Conservation (phyloP, 2,888 invertebrate species). For the Sinotaia quadrata region DNA sequence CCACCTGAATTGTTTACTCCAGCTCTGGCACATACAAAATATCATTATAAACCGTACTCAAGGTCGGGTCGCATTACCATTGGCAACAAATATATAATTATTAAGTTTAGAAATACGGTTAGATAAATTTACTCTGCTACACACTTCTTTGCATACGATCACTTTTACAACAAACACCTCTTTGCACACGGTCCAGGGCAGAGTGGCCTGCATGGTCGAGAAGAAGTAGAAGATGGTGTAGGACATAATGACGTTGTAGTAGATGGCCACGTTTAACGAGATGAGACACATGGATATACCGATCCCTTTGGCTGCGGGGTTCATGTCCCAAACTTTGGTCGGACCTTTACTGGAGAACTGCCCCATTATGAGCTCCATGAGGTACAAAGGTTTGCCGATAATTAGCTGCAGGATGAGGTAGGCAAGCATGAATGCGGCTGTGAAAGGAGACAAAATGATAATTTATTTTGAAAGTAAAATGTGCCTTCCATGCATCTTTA, state of each 20-base stretch:
- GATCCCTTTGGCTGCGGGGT: conserved; percentile 73
- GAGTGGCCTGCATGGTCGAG: conserved; percentile 88
- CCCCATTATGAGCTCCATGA: conserved; percentile 65
- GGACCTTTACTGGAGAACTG: conserved; percentile 63
- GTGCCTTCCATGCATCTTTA: too few relatives aligned
- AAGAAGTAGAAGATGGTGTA: conserved; percentile 96
- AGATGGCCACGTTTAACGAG: conserved; percentile 91
- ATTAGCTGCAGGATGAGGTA: conserved; percentile 62
- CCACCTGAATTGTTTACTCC: too few relatives aligned
- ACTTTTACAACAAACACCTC: too few relatives aligned
- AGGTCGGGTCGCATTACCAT: too few relatives aligned
- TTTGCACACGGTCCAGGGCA: conserved; percentile 91
- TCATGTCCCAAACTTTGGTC: conserved; percentile 63
- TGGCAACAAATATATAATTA: too few relatives aligned
- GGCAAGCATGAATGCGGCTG: conserved; percentile 65
- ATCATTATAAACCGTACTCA: too few relatives aligned
- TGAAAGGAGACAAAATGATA: background rate
- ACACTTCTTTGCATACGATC: too few relatives aligned
- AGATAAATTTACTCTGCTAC: too few relatives aligned
- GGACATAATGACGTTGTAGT: conserved; percentile 97
- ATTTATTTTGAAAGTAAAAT: too few relatives aligned
- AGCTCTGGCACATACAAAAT: too few relatives aligned
- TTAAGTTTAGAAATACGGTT: too few relatives aligned
- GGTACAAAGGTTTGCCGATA: conserved; percentile 66
- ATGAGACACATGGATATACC: conserved; percentile 94